Evolutionary conservation across 2,888 invertebrate genomes (phyloP).

Genomic region (Balanococcus diminutus): DNA sequence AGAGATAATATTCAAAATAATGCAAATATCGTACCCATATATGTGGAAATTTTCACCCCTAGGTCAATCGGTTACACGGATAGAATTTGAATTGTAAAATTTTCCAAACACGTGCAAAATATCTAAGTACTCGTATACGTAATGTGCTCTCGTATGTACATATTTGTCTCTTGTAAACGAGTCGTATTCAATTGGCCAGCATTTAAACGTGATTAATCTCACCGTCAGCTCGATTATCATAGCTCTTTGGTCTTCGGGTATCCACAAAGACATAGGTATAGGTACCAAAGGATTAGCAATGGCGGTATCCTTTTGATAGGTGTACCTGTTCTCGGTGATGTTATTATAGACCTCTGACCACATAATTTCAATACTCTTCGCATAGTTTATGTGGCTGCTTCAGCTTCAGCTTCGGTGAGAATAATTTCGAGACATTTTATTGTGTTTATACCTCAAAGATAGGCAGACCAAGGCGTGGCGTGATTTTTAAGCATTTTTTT

Average conservation of each 20-base stretch:
- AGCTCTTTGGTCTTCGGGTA: neutral
- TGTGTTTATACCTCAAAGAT: neutral
- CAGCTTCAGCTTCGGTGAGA: neutral
- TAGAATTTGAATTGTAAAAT: neutral
- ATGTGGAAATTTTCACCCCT: neutral
- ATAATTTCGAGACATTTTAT: neutral
- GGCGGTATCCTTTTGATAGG: neutral
- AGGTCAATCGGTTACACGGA: neutral
- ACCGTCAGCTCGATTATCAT: neutral
- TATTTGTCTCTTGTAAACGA: neutral
- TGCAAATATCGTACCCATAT: neutral
- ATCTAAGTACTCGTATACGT: neutral
- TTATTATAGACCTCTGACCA: neutral
- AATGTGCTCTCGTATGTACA: neutral
- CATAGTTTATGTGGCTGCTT: neutral
- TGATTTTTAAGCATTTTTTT: neutral
- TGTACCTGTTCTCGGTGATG: neutral
- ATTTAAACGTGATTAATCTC: neutral
- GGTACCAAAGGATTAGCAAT: neutral
- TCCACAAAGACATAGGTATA: neutral
- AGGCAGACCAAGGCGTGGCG: neutral
- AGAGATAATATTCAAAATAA: neutral
- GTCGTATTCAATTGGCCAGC: neutral
- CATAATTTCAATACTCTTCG: neutral
- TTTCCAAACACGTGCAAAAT: neutral